Evolutionary conservation across 2,888 invertebrate species (phyloP), one percentile per base, ranked within the genome.

Genomic region (Caenorhabditis becei): DNA sequence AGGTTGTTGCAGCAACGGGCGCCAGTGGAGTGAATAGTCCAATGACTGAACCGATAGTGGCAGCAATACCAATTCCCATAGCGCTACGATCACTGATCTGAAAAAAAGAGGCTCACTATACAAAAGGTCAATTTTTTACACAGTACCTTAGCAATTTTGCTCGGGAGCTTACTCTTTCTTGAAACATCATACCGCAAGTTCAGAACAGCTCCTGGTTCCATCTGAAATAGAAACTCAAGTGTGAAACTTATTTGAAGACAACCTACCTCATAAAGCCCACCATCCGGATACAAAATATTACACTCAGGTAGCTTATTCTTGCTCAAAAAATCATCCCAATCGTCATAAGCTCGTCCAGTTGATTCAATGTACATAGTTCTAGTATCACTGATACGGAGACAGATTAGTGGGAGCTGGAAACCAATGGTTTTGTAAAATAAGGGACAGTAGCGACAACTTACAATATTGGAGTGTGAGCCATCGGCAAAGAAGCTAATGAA

Each of bases 1-100:
- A 23, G 2, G 78, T 79, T 11, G 79, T 75, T 1, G 82, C 82
- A 2, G 82, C 82, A 4, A 82, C 71, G 10, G 82, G 82, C 18
- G 82, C 82, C 5, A 82, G 20, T 26, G 82, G 82, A 0, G 82
- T 82, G 58, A 82, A 82, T 0, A 82, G 66, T 26, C 82, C 82
- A 11, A 82, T 66, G 0, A 82, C 77, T 11, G 78, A 79, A 1
- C 82, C 82, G n/a, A 82, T 71, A 0, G 82, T 82, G 4, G 82
- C 82, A 8, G 75, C 78, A 4, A 82, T 75, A 56, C 82, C 79
- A 44, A 82, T 75, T n/a, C 82, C 82, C 74, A 79, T 78, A 10
- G 82, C 79, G 53, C 77, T 75, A 10, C 70, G 49, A 35, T 82
- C 82, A 32, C 70, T 78, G 7, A 79, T 59, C 77, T 80, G n/a